phyloP scores from a whole-genome alignment of 2,888 invertebrate species.

The Gymnocheta viridis region DNA sequence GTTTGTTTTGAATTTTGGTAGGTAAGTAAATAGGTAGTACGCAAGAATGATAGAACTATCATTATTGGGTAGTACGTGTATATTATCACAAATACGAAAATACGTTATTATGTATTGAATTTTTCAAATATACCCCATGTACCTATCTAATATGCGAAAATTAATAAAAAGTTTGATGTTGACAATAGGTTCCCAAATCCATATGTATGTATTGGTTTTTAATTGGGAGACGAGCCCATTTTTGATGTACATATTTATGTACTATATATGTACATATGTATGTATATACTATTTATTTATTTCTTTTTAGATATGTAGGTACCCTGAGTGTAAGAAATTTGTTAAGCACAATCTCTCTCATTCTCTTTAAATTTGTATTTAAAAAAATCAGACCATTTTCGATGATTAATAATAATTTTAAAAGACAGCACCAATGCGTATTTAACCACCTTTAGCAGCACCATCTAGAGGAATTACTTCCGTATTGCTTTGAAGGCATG shows the following conservation, averaged over 20 bases:
- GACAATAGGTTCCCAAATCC: not conserved
- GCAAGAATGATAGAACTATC: too few species aligned
- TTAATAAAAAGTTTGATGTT: not conserved
- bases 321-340: too few species aligned
- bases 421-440: too few species aligned
- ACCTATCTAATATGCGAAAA: too few species aligned
- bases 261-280: not conserved
- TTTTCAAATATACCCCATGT: not conserved
- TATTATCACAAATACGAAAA: not conserved
- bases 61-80: not conserved
- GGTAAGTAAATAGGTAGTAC: not conserved
- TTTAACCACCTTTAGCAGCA: too few species aligned
- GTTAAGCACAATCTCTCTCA: too few species aligned
- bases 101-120: too few species aligned
- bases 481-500: too few species aligned
- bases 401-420: conserved; percentile 26
- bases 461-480: too few species aligned
- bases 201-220: not conserved
- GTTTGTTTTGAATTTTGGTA: not conserved
- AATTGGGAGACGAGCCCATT: not conserved
- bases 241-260: not conserved
- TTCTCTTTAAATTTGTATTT: too few species aligned
- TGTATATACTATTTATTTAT: too few species aligned
- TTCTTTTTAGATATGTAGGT: too few species aligned
- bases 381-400: conserved; percentile 11